Evolutionary conservation across 1,140 invertebrate genomes (phyloP).

Genomic region (Hesperophylax magnus): DNA sequence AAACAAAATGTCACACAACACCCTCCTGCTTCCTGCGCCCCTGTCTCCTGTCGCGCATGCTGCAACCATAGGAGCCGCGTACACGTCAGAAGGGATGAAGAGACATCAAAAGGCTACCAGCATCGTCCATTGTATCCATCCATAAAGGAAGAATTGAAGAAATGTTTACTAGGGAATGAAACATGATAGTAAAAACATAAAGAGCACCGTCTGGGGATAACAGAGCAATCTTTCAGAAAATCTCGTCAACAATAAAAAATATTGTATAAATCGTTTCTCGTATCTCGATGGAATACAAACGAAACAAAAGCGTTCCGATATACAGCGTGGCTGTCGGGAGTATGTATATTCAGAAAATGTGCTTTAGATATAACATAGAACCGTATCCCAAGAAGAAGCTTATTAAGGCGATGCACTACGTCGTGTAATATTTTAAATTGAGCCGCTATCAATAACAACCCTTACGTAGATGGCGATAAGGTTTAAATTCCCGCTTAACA

Average conservation of each 20-base stretch:
- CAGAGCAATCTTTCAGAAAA: neutral
- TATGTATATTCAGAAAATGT: too few species aligned
- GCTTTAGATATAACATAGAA: too few species aligned
- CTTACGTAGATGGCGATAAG: too few species aligned
- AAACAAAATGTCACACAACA: conserved; percentile 48
- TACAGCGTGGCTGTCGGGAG: too few species aligned
- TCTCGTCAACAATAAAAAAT: neutral
- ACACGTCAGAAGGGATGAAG: conserved; percentile 4
- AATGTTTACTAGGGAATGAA: conserved; percentile 11
- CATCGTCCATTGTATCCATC: conserved; percentile 52
- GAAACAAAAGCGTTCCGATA: too few species aligned
- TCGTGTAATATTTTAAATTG: too few species aligned
- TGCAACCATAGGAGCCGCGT: conserved; percentile 8
- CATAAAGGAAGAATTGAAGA: conserved; percentile 42
- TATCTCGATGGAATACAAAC: too few species aligned
- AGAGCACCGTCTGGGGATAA: neutral
- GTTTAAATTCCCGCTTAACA: too few species aligned
- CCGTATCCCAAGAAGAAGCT: too few species aligned
- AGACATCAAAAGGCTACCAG: conserved; percentile 51
- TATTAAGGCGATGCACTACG: too few species aligned
- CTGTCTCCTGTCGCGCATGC: conserved; percentile 35
- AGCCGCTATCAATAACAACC: too few species aligned
- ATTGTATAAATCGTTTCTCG: too few species aligned
- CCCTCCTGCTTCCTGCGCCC: conserved; percentile 8
- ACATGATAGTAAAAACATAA: neutral